These are phyloP conservation scores for Sylvilagus floridanus DNA, from an alignment of 2,797 vertebrate species.

Conservation along the genomic window DNA sequence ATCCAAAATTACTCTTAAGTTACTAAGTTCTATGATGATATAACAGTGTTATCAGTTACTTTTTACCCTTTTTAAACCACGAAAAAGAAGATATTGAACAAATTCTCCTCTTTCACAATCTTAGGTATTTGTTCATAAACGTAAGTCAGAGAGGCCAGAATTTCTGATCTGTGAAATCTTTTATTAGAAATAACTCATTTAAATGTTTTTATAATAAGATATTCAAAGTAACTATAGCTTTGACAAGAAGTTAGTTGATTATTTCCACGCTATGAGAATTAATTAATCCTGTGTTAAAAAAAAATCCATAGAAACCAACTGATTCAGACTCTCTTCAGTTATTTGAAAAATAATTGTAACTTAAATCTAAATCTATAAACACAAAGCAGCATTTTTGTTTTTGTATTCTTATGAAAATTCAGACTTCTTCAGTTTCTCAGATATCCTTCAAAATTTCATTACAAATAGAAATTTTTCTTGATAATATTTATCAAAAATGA, in stretches of 20 bases:
- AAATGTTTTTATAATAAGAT: neutral
- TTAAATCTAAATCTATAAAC: neutral
- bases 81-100: neutral
- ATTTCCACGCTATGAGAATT: constrained; percentile 8
- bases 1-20: neutral
- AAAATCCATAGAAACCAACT: neutral
- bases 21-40: neutral
- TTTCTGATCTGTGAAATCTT: neutral
- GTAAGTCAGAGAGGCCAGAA: neutral
- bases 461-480: constrained; percentile 21
- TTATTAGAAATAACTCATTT: neutral
- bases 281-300: constrained; percentile 16
- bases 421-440: neutral
- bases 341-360: neutral
- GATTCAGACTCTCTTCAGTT: neutral
- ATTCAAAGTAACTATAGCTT: neutral
- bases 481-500: neutral
- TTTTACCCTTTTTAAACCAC: constrained; percentile 26
- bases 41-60: neutral
- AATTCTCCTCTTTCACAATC: neutral
- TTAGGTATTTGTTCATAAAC: neutral
- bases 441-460: constrained; percentile 23
- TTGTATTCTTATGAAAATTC: neutral
- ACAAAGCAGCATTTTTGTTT: neutral
- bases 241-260: neutral